Percentiles rank a stretch among this genome's conserved stretches.
Conservation (phyloP, 2,113 vertebrate species). For the Dryoscopus gambensis region DNA sequence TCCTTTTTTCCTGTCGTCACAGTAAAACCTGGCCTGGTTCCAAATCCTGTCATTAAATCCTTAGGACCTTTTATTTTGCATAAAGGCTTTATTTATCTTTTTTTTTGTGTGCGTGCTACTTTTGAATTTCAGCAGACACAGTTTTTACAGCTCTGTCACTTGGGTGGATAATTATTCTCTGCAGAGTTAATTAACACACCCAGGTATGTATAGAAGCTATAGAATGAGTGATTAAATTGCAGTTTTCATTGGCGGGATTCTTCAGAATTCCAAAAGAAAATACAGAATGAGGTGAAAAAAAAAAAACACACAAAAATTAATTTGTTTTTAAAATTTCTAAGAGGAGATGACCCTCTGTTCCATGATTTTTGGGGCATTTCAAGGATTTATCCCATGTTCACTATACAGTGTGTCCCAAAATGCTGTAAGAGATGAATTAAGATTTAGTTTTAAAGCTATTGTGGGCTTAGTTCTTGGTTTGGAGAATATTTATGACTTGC, state of each 20-base stretch:
- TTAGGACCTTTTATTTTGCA: not conserved
- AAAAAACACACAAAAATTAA: not conserved
- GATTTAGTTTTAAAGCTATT: not conserved
- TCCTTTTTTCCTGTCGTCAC: not conserved
- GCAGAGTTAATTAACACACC: not conserved
- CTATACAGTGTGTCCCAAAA: not conserved
- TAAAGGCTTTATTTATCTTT: constrained; percentile 8
- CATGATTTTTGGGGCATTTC: not conserved
- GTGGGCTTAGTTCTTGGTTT: not conserved
- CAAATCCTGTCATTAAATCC: not conserved
- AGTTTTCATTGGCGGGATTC: not conserved
- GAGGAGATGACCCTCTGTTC: not conserved
- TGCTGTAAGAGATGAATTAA: not conserved
- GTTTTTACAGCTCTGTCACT: not conserved
- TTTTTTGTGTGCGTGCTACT: not conserved
- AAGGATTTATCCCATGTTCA: not conserved
- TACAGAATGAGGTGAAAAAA: not conserved
- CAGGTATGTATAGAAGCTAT: not conserved
- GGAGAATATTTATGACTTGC: not conserved
- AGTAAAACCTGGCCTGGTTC: not conserved
- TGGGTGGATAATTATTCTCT: not conserved
- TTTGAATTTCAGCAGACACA: not conserved
- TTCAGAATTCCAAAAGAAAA: not conserved
- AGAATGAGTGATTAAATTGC: not conserved
- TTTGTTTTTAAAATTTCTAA: not conserved